Evolutionary conservation across 2,113 vertebrate genomes (phyloP).

Genomic region (Syngnathus scovelli): DNA sequence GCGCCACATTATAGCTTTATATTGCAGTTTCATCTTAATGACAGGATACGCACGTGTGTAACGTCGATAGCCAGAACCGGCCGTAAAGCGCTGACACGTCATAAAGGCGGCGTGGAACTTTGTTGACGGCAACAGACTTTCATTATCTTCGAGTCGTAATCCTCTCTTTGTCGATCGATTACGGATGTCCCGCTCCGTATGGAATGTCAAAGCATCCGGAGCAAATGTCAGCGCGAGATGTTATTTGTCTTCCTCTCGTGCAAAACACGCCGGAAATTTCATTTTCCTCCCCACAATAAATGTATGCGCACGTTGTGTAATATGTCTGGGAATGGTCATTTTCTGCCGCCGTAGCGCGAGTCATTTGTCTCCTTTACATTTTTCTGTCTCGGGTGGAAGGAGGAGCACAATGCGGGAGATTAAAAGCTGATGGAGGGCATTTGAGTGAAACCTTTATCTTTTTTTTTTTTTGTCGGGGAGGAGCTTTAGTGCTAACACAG

Average conservation of each 20-base stretch:
- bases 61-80: too few relatives aligned
- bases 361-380: slow-evolving; percentile 55
- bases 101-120: slow-evolving; percentile 17
- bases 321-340: slow-evolving; percentile 52
- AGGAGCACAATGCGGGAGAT: slow-evolving; percentile 48
- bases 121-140: slow-evolving; percentile 23
- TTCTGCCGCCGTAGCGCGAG: slow-evolving; percentile 48
- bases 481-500: slow-evolving; percentile 49
- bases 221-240: neutral
- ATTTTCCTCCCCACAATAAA: slow-evolving; percentile 42
- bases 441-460: slow-evolving; percentile 41
- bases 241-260: slow-evolving; percentile 41
- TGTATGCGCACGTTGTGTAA: slow-evolving; percentile 46
- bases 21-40: neutral
- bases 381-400: slow-evolving; percentile 28
- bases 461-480: slow-evolving; percentile 33
- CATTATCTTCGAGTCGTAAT: slow-evolving; percentile 21
- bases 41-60: neutral
- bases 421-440: slow-evolving; percentile 63
- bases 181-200: slow-evolving; percentile 23
- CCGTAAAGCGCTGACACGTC: slow-evolving; percentile 20
- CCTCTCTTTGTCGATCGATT: slow-evolving; percentile 29
- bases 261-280: slow-evolving; percentile 37
- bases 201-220: slow-evolving; percentile 26
- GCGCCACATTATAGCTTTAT: neutral